Conservation (phyloP, 2,113 vertebrate genomes). For the Choloepus hoffmanni region DNA sequence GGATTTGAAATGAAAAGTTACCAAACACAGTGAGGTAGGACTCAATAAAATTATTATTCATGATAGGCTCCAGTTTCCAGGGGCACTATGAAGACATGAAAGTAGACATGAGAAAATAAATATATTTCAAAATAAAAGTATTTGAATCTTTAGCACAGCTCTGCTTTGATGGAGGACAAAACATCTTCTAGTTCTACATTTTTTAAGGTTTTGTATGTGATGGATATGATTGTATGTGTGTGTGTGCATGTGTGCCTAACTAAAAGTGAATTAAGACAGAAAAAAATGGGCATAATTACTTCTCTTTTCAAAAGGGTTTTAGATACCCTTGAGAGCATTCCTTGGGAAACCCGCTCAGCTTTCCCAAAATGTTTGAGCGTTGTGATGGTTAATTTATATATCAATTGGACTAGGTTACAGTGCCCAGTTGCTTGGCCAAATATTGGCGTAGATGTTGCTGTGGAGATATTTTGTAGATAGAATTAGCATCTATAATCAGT, state of each 20-base stretch:
- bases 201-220: conserved; percentile 87
- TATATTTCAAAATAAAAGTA: conserved; percentile 88
- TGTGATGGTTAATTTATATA: too few relatives aligned
- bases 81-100: conserved; percentile 86
- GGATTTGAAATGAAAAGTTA: conserved; percentile 95
- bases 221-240: conserved; percentile 82
- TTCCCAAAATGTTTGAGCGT: too few relatives aligned
- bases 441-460: too few relatives aligned
- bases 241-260: conserved; percentile 89
- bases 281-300: neutral
- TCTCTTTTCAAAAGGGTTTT: neutral
- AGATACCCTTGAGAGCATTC: neutral
- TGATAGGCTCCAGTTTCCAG: conserved; percentile 86
- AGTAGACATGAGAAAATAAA: conserved; percentile 86
- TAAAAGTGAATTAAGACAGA: conserved; percentile 87
- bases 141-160: conserved; percentile 87
- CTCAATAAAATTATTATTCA: conserved; percentile 84
- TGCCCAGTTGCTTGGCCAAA: too few relatives aligned
- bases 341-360: neutral
- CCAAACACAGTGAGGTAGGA: conserved; percentile 93
- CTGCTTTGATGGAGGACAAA: conserved; percentile 88
- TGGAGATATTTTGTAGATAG: too few relatives aligned
- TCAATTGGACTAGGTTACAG: too few relatives aligned
- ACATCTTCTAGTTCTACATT: conserved; percentile 87
- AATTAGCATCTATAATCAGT: too few relatives aligned